A percentile compares a stretch with the other conserved stretches of the same genome.
These are phyloP conservation scores for Megalonaias nervosa DNA, from an alignment of 1,140 invertebrate genomes.

Conservation along the genomic window DNA sequence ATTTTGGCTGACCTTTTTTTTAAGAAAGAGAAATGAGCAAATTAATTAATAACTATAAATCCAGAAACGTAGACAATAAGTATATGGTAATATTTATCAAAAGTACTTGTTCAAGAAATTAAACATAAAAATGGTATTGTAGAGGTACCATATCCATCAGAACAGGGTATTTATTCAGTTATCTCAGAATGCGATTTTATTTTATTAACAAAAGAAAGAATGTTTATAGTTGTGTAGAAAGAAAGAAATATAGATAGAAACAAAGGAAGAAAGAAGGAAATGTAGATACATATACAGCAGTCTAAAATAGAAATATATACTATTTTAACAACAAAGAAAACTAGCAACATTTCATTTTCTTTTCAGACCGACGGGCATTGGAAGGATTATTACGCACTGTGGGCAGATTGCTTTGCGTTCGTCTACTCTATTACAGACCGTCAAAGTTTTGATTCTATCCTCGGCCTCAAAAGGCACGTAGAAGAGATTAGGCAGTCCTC, in stretches of 20 bases:
- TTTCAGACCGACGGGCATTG: slow-evolving; percentile 42
- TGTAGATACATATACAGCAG: background rate
- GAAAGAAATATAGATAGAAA: background rate
- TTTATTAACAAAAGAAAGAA: background rate
- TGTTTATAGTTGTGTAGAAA: background rate
- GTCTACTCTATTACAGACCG: slow-evolving; percentile 94
- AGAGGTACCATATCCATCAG: too few relatives aligned
- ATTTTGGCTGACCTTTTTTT: background rate
- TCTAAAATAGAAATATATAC: background rate
- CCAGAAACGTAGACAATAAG: too few relatives aligned
- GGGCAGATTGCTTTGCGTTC: slow-evolving; percentile 90
- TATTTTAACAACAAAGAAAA: background rate
- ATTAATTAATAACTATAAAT: too few relatives aligned
- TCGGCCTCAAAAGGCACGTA: slow-evolving; percentile 85
- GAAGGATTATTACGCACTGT: slow-evolving; percentile 70
- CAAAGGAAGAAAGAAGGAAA: background rate
- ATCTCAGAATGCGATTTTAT: background rate
- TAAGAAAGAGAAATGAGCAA: too few relatives aligned
- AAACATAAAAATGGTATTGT: too few relatives aligned
- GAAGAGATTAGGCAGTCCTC: slow-evolving; percentile 79
- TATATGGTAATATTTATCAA: too few relatives aligned
- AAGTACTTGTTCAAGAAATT: too few relatives aligned
- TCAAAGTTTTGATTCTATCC: slow-evolving; percentile 83
- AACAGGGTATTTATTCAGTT: too few relatives aligned
- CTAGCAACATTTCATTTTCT: background rate